Conservation (phyloP, 2,888 invertebrate species). For the Nineta flava region DNA sequence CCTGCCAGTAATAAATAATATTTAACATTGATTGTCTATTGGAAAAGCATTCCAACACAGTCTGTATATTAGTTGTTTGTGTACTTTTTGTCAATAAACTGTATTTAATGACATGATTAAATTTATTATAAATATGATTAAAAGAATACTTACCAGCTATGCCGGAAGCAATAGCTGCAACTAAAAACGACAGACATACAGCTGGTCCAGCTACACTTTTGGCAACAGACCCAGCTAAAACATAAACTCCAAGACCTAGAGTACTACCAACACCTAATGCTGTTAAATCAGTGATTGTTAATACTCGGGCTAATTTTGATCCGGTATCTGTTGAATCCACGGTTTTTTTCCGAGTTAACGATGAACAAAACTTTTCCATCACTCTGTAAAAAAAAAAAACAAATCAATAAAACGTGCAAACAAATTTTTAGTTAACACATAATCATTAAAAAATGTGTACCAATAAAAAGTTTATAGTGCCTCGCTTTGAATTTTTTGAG, state of each 20-base stretch:
- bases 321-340: conserved; percentile 21
- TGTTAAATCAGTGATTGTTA: conserved; percentile 71
- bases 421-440: background rate
- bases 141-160: conserved; percentile 64
- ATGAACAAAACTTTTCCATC: conserved; percentile 14
- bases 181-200: conserved; percentile 75
- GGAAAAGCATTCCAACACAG: too few species aligned
- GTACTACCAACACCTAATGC: conserved; percentile 78
- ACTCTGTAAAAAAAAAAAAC: background rate
- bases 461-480: too few species aligned
- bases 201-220: conserved; percentile 80
- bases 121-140: too few species aligned
- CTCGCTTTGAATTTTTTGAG: too few species aligned
- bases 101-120: too few species aligned
- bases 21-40: too few species aligned
- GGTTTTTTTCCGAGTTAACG: conserved; percentile 30
- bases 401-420: background rate
- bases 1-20: too few species aligned
- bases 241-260: conserved; percentile 88
- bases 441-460: background rate
- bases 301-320: conserved; percentile 42
- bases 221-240: conserved; percentile 80
- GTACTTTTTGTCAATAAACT: too few species aligned
- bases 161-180: conserved; percentile 84
- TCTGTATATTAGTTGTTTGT: too few species aligned